Evolutionary conservation across 2,888 invertebrate species (phyloP).

Genomic region (Ophonus ardosiacus): DNA sequence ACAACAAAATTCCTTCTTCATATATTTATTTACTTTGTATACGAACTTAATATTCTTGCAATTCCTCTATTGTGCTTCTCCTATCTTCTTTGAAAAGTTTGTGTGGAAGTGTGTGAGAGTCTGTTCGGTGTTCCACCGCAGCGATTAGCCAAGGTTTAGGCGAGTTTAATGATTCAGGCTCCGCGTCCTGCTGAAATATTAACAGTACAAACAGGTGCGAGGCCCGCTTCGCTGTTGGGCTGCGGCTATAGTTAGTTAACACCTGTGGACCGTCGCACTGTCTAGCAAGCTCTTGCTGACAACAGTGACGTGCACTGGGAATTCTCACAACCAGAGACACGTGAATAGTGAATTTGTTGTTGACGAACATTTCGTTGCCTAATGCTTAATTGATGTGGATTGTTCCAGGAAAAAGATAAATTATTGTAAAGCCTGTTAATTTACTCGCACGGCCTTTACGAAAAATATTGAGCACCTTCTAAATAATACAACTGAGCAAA

Average conservation of each 20-base stretch:
- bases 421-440: neutral
- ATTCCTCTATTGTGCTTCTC: neutral
- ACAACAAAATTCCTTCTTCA: no score
- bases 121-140: slow-evolving; percentile 18
- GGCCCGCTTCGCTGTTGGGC: slow-evolving; percentile 3
- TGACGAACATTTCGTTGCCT: neutral
- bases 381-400: neutral
- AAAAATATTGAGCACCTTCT: no score
- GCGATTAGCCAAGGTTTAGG: slow-evolving; percentile 60
- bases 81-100: neutral
- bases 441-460: neutral
- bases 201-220: slow-evolving; percentile 56
- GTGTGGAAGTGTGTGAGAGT: neutral
- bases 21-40: no score
- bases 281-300: neutral
- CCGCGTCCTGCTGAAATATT: slow-evolving; percentile 51
- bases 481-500: no score
- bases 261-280: slow-evolving; percentile 53
- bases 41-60: neutral
- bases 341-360: neutral
- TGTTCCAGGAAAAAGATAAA: neutral
- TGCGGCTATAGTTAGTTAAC: slow-evolving; percentile 53
- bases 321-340: neutral
- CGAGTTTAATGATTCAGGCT: slow-evolving; percentile 57
- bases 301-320: slow-evolving; percentile 2